Conservation (phyloP, 2,113 vertebrate species). For the Larimichthys crocea region DNA sequence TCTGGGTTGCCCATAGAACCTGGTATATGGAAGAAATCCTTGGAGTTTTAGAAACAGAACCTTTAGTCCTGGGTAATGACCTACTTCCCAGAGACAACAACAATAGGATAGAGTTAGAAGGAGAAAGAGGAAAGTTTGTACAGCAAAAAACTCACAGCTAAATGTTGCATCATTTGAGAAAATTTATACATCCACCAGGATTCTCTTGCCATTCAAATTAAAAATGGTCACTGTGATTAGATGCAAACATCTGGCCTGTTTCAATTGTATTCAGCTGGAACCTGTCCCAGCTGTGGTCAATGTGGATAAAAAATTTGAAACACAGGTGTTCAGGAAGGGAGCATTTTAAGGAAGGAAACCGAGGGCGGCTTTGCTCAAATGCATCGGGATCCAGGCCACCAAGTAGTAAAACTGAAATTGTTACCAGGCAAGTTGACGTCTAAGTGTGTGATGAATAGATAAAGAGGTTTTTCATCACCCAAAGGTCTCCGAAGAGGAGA, state of each 20-base stretch:
- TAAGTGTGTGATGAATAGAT: slow-evolving; percentile 39
- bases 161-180: slow-evolving; percentile 1
- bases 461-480: slow-evolving; percentile 34
- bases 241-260: slow-evolving; percentile 61
- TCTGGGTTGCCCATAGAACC: not conserved
- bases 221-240: slow-evolving; percentile 20
- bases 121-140: not conserved
- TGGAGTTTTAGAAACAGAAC: not conserved
- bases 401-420: slow-evolving; percentile 18
- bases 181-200: slow-evolving; percentile 1
- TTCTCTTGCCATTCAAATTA: slow-evolving; percentile 24
- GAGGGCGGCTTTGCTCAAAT: slow-evolving; percentile 25
- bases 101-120: no score
- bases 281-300: not conserved
- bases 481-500: not conserved
- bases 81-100: not conserved
- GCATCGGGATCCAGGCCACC: slow-evolving; percentile 29
- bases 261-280: slow-evolving; percentile 52
- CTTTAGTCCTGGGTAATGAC: not conserved
- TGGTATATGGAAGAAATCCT: not conserved
- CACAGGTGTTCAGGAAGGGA: slow-evolving; percentile 73
- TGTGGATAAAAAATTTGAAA: slow-evolving; percentile 57
- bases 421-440: not conserved
- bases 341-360: slow-evolving; percentile 44
- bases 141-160: not conserved